Evolutionary conservation across 2,113 vertebrate genomes (phyloP).

Genomic region (Thamnophis sirtalis): DNA sequence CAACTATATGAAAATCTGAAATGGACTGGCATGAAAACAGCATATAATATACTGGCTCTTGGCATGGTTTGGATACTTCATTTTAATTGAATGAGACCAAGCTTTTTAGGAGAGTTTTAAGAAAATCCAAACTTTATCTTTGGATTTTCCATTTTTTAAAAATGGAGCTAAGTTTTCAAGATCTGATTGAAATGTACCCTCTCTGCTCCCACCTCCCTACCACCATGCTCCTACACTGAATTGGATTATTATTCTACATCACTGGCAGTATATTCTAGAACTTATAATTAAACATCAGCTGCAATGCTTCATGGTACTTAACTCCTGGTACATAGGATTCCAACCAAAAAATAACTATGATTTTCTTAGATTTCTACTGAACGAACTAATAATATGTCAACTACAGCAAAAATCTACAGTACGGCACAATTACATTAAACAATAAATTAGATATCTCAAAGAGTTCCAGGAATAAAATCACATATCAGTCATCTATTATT

Average conservation of each 20-base stretch:
- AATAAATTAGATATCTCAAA: neutral
- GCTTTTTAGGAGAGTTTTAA: neutral
- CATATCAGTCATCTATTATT: neutral
- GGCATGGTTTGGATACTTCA: neutral
- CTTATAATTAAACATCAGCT: neutral
- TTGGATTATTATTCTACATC: neutral
- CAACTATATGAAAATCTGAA: neutral
- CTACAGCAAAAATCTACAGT: neutral
- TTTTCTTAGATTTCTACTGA: neutral
- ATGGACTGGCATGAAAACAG: neutral
- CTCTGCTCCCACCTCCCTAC: neutral
- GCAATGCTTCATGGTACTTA: neutral
- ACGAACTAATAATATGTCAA: neutral
- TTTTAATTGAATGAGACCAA: neutral
- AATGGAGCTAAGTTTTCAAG: neutral
- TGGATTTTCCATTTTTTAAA: neutral
- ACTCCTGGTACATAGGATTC: neutral
- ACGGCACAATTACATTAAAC: neutral
- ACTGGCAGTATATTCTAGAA: neutral
- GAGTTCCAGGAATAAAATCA: neutral
- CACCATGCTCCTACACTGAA: neutral
- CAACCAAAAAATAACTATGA: neutral
- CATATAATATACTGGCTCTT: neutral
- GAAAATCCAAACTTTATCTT: neutral
- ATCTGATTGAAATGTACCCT: neutral